Conservation (phyloP, 2,888 invertebrate genomes). For the Ariolimax columbianus region DNA sequence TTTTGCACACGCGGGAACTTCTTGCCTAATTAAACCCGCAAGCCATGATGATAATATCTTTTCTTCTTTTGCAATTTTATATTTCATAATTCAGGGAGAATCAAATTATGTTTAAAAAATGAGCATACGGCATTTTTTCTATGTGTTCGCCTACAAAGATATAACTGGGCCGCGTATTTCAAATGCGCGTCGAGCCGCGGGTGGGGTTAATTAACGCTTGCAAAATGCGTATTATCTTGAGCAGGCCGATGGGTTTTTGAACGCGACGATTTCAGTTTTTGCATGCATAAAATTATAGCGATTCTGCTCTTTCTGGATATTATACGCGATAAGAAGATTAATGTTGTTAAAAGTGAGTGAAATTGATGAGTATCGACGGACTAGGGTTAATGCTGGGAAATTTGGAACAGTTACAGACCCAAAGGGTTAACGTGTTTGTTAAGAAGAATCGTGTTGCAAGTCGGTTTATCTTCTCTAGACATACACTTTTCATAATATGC, state of each 20-base stretch:
- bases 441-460: not conserved
- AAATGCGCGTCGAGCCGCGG: slow-evolving; percentile 1
- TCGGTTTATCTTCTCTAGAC: slow-evolving; percentile 7
- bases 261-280: slow-evolving; percentile 9
- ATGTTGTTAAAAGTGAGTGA: slow-evolving; percentile 30
- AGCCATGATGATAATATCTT: not conserved
- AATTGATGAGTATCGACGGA: slow-evolving; percentile 19
- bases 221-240: slow-evolving; percentile 25
- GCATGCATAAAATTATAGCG: slow-evolving; percentile 29
- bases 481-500: slow-evolving; percentile 10
- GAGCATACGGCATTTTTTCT: slow-evolving; percentile 22
- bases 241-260: not conserved
- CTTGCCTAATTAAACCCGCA: slow-evolving; percentile 41
- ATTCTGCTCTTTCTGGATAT: not conserved
- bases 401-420: not conserved
- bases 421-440: slow-evolving; percentile 27
- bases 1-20: slow-evolving; percentile 17
- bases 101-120: slow-evolving; percentile 35
- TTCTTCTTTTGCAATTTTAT: not conserved
- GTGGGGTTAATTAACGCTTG: slow-evolving; percentile 23
- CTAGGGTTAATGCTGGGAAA: slow-evolving; percentile 19
- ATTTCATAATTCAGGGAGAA: slow-evolving; percentile 24
- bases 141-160: not conserved
- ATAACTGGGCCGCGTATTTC: not conserved
- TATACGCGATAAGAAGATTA: slow-evolving; percentile 11